Percentiles rank a stretch among this genome's conserved stretches.
Conservation (phyloP, 2,888 invertebrate species). For the Opisthograptis luteolata region DNA sequence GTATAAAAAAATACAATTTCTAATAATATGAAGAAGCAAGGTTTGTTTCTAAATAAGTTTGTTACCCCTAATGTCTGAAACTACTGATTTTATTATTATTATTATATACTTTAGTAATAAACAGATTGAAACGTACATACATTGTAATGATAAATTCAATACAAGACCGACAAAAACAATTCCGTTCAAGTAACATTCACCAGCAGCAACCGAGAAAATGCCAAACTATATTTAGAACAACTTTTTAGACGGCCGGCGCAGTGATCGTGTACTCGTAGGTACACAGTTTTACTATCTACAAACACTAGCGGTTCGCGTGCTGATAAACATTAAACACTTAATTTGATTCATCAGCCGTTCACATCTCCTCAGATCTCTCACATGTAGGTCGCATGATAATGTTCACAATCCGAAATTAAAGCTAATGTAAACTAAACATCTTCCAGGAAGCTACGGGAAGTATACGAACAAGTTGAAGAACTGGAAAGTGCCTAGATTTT, state of each 20-base stretch:
- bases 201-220: constrained; percentile 16
- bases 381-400: constrained; percentile 4
- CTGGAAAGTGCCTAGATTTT: constrained; percentile 88
- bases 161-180: no score
- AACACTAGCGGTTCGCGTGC: constrained; percentile 19
- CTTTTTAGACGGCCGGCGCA: constrained; percentile 17
- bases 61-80: no score
- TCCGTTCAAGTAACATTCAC: constrained; percentile 22
- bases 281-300: constrained; percentile 20
- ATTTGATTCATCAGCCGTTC: constrained; percentile 14
- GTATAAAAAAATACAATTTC: no score
- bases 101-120: no score
- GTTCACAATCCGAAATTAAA: background rate
- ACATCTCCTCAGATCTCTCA: constrained; percentile 11
- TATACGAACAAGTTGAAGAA: constrained; percentile 85
- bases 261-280: constrained; percentile 25
- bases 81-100: no score
- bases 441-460: constrained; percentile 85
- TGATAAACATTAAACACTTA: constrained; percentile 17
- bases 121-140: no score
- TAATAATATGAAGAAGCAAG: constrained; percentile 14
- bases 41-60: no score
- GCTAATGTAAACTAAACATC: background rate
- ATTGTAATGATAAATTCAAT: no score
- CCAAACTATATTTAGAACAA: constrained; percentile 26